These are phyloP conservation scores for Setipinna tenuifilis DNA, from an alignment of 2,797 vertebrate species.

Conservation along the genomic window DNA sequence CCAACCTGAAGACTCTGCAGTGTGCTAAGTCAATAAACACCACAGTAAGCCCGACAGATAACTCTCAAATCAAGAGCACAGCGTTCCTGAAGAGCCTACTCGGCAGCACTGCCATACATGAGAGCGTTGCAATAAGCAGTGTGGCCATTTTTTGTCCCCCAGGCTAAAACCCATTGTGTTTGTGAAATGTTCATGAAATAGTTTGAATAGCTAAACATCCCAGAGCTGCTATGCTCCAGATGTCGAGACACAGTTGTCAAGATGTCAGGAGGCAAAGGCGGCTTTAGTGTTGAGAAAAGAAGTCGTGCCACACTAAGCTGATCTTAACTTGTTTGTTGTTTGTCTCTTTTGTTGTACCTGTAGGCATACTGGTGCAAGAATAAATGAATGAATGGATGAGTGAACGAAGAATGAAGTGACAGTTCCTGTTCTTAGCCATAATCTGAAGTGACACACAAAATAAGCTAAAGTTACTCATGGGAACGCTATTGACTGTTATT, in stretches of 20 bases:
- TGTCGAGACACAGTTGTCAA: neutral
- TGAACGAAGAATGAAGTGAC: no score
- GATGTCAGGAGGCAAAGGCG: neutral
- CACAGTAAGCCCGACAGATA: neutral
- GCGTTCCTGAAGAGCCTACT: neutral
- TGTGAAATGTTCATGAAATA: constrained; percentile 10
- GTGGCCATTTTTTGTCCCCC: neutral
- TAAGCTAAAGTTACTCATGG: neutral
- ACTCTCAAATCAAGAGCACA: neutral
- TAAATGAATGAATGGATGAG: no score
- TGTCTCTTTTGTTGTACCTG: neutral
- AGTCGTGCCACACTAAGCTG: no score
- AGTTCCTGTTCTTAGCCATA: neutral
- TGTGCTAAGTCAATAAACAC: neutral
- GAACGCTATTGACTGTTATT: neutral
- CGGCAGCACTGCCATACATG: neutral
- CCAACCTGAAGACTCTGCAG: neutral
- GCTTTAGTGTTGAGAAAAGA: neutral
- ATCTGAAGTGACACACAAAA: neutral
- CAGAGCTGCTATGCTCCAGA: constrained; percentile 18
- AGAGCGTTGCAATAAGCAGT: neutral
- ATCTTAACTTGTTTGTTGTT: neutral
- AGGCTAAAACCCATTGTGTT: neutral
- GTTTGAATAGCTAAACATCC: constrained; percentile 7
- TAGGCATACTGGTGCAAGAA: neutral